Conservation (phyloP, 1,140 invertebrate genomes). For the Cardiocondyla obscurior region DNA sequence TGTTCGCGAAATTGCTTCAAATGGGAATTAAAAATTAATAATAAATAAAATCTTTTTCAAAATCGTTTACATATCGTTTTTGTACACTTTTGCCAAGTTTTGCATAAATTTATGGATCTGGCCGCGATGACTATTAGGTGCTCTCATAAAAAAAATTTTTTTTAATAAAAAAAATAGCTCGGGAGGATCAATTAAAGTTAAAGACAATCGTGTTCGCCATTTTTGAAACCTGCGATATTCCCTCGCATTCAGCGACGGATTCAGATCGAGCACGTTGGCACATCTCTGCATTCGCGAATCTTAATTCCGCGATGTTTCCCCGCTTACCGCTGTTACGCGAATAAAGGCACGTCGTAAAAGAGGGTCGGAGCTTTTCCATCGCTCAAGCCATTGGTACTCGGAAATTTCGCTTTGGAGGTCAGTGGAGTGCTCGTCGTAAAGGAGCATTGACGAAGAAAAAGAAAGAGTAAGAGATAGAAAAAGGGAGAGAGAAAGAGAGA, state of each 20-base stretch:
- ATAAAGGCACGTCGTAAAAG: constrained; percentile 26
- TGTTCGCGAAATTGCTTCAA: neutral
- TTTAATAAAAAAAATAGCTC: too few species aligned
- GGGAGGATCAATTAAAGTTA: neutral
- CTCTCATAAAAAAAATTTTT: neutral
- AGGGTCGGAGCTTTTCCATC: constrained; percentile 25
- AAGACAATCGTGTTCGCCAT: neutral
- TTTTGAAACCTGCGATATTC: constrained; percentile 11
- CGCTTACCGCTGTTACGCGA: constrained; percentile 28
- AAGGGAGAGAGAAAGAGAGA: neutral
- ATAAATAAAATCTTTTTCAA: neutral
- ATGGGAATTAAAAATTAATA: neutral
- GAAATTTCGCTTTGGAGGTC: constrained; percentile 51
- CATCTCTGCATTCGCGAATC: constrained; percentile 29
- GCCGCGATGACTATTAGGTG: neutral
- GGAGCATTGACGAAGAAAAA: neutral
- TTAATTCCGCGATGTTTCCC: constrained; percentile 34
- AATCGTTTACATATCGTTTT: neutral
- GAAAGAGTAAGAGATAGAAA: neutral
- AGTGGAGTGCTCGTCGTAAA: constrained; percentile 37
- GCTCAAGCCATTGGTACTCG: constrained; percentile 42
- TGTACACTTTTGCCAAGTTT: neutral
- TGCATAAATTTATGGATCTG: neutral
- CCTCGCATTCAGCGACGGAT: constrained; percentile 11
- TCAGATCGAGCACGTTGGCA: neutral